Percentiles rank a stretch among this genome's conserved stretches.
phyloP scores from a whole-genome alignment of 2,113 vertebrate species.

The Amblyopsis rosae region DNA sequence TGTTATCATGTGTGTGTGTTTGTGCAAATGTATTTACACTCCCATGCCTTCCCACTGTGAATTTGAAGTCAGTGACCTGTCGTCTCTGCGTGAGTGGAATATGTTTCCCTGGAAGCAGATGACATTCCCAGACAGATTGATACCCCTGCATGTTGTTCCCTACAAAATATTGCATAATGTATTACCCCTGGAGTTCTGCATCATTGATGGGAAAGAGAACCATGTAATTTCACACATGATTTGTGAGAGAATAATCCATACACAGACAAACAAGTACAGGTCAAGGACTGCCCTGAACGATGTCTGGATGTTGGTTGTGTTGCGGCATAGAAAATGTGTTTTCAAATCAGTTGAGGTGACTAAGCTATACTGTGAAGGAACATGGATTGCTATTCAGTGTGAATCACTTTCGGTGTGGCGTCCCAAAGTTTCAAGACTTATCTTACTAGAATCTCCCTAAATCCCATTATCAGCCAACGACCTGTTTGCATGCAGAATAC shows the following conservation, averaged over 20 bases:
- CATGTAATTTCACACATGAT: background rate
- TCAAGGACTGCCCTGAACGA: background rate
- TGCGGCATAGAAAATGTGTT: background rate
- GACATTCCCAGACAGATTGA: slow-evolving; percentile 33
- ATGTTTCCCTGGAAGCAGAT: slow-evolving; percentile 31
- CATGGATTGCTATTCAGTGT: background rate
- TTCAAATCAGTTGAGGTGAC: background rate
- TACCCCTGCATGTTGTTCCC: slow-evolving; percentile 15
- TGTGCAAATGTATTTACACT: background rate
- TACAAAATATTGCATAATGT: slow-evolving; percentile 22
- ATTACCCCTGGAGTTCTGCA: slow-evolving; percentile 1
- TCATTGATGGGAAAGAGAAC: background rate
- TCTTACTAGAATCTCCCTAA: background rate
- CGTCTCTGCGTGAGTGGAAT: slow-evolving; percentile 22
- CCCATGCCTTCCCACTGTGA: slow-evolving; percentile 25
- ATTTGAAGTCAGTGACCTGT: slow-evolving; percentile 31
- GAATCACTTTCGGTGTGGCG: background rate
- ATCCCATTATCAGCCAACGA: background rate
- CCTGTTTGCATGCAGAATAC: too few species aligned
- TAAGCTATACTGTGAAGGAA: background rate
- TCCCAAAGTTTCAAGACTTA: background rate
- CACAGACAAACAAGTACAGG: background rate
- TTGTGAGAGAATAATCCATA: background rate
- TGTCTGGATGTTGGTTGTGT: background rate
- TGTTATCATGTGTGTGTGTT: background rate